Conservation (phyloP, 2,888 invertebrate species). For the Thumatha senex region DNA sequence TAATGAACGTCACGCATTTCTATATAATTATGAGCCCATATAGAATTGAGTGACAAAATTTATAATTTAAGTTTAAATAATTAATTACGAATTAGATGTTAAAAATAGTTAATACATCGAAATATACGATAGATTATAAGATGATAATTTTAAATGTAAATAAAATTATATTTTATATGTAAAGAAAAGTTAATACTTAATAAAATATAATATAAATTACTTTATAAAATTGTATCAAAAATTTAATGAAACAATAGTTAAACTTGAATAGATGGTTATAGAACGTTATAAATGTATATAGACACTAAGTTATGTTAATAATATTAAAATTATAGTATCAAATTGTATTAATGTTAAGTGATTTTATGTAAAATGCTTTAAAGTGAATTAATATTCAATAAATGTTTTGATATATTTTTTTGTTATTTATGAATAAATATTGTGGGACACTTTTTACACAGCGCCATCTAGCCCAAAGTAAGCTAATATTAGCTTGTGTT, state of each 20-base stretch:
- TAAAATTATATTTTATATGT: conserved; percentile 20
- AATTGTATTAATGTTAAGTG: conserved; percentile 25
- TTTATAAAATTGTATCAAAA: conserved; percentile 9
- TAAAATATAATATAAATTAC: conserved; percentile 8
- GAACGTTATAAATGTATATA: conserved; percentile 26
- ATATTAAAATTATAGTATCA: conserved; percentile 13
- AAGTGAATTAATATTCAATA: conserved; percentile 33
- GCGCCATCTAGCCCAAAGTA: too few species aligned
- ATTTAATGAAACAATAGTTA: not conserved
- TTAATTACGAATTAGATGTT: conserved; percentile 29
- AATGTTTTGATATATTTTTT: conserved; percentile 43
- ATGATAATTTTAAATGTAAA: conserved; percentile 21
- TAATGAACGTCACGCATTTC: conserved; percentile 34
- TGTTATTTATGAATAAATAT: not conserved
- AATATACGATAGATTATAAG: conserved; percentile 31
- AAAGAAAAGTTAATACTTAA: conserved; percentile 11
- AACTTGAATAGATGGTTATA: not conserved
- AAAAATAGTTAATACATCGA: conserved; percentile 39
- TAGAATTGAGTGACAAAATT: conserved; percentile 35
- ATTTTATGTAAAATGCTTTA: conserved; percentile 44
- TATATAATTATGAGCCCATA: conserved; percentile 58
- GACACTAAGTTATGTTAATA: conserved; percentile 1
- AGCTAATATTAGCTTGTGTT: too few species aligned
- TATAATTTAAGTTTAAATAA: too few species aligned
- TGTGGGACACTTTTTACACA: not conserved